Base-by-base conservation (phyloP, 2,797 vertebrate genomes). In the Agapornis canus region DNA sequence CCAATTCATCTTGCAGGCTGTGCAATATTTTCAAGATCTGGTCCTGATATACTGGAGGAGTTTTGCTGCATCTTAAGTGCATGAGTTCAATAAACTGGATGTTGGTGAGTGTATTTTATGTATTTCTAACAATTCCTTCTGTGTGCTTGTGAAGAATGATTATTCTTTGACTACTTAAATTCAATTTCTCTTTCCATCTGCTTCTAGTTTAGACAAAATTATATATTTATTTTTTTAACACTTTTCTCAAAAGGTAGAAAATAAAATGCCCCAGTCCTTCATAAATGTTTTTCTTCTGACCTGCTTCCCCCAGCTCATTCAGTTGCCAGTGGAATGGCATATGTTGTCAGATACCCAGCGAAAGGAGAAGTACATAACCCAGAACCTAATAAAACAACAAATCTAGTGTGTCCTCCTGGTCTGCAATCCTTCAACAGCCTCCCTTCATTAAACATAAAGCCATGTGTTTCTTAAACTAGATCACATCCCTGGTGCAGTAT, bases 331-430 rank as follows among this genome's bases (percentile, higher is more conserved):
- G 54, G 66, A 92, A 92, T 72, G 81, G 78, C 29, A 23, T 73
- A n/a, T 43, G n/a, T 87, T 92, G 86, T 93, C 72, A 92, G 76
- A 86, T 91, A 91, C 39, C 16, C 54, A 88, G 76, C 57, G 76
- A 93, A 83, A 94, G 49, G 43, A 91, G 39, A 85, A 85, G 71
- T 82, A 95, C 73, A 79, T 70, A 80, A 90, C 66, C 42, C 92
- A 93, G 94, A 94, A 66, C 77, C 90, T 88, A 94, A 97, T 94
- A 95, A 96, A 97, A 90, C 77, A 95, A 92, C 88, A 91, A 85
- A 71, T 90, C 89, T 69, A 82, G 47, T 73, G 66, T 93, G 72
- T 73, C 73, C 90, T 91, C 84, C 87, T 89, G 59, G 73, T 92
- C 95, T 94, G 80, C 90, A 94, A 42, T 75, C 81, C 79, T 92